Evolutionary conservation across 2,113 vertebrate genomes (phyloP).

Genomic region (Neogobius melanostomus): DNA sequence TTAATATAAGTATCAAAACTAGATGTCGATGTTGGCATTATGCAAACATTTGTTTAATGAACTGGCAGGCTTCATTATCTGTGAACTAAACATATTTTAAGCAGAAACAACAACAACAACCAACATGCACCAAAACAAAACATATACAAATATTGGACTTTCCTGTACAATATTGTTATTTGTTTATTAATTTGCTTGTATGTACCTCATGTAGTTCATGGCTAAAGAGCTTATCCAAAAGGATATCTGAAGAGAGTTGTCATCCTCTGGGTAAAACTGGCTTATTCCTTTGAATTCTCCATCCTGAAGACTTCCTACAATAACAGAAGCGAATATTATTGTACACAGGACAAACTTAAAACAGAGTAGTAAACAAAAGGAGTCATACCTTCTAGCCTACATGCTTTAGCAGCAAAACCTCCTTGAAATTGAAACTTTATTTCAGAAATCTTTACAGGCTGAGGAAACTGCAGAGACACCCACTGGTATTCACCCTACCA

Average conservation of each 20-base stretch:
- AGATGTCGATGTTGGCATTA: too few relatives aligned
- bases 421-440: conserved; percentile 93
- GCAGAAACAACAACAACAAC: too few relatives aligned
- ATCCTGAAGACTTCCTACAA: conserved; percentile 77
- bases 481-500: conserved; percentile 87
- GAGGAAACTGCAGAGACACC: conserved; percentile 87
- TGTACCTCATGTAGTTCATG: too few relatives aligned
- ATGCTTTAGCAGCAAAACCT: conserved; percentile 86
- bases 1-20: too few relatives aligned
- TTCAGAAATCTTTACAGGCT: conserved; percentile 74
- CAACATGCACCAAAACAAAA: too few relatives aligned
- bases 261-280: conserved; percentile 87
- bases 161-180: too few relatives aligned
- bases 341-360: not conserved
- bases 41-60: too few relatives aligned
- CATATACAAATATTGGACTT: too few relatives aligned
- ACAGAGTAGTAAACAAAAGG: not conserved
- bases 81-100: too few relatives aligned
- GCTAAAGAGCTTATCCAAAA: conserved; percentile 46
- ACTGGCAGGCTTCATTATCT: too few relatives aligned
- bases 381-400: conserved; percentile 83
- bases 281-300: conserved; percentile 70
- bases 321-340: conserved; percentile 14
- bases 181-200: too few relatives aligned
- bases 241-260: conserved; percentile 93